These are phyloP conservation scores for Sitodiplosis mosellana DNA, from an alignment of 1,140 invertebrate genomes.

Conservation along the genomic window DNA sequence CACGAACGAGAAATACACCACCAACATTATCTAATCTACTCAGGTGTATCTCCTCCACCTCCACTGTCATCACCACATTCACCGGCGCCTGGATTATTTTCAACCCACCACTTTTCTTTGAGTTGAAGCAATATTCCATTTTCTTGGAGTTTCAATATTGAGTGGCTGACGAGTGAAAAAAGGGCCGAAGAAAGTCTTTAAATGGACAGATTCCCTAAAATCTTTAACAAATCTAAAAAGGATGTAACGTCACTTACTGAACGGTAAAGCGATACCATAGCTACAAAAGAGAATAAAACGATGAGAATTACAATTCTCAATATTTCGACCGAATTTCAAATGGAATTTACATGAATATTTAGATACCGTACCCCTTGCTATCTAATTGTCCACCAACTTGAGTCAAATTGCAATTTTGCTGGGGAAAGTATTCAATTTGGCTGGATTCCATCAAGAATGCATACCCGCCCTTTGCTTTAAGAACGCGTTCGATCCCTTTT, in stretches of 20 bases:
- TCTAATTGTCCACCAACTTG: conserved; percentile 81
- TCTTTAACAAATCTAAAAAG: background rate
- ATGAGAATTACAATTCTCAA: no score
- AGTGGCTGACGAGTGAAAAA: conserved; percentile 40
- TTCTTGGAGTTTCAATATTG: conserved; percentile 60
- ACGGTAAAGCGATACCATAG: conserved; percentile 52
- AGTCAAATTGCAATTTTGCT: conserved; percentile 78
- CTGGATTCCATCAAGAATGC: conserved; percentile 92
- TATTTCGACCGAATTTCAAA: no score
- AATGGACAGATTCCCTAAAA: no score
- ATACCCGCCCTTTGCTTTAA: conserved; percentile 56
- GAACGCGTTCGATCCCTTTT: conserved; percentile 45
- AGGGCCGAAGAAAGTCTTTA: conserved; percentile 38
- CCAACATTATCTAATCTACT: conserved; percentile 53
- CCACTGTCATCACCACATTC: conserved; percentile 18
- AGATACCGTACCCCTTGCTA: conserved; percentile 61
- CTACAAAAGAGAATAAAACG: conserved; percentile 28
- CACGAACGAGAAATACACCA: conserved; percentile 51
- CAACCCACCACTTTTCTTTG: conserved; percentile 67
- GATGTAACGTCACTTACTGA: conserved; percentile 33
- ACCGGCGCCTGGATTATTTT: conserved; percentile 9
- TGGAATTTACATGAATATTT: no score
- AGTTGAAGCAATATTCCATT: conserved; percentile 43
- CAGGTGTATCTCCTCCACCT: conserved; percentile 26
- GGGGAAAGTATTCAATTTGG: conserved; percentile 72